These are phyloP conservation scores for Rosalia funebris DNA, from an alignment of 2,888 invertebrate genomes.

Conservation along the genomic window DNA sequence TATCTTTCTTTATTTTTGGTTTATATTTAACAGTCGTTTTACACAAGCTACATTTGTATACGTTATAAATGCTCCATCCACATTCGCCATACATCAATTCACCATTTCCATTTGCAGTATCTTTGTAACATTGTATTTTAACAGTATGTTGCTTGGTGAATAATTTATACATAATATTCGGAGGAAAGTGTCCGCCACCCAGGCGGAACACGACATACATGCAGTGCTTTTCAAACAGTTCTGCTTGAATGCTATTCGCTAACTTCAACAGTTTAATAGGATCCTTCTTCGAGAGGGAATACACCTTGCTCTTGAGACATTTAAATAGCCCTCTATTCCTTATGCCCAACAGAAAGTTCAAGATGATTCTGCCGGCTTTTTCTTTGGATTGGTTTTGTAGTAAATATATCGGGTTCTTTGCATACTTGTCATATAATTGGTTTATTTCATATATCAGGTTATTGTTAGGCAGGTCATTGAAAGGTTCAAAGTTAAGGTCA, in stretches of 20 bases:
- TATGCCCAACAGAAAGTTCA: slow-evolving; percentile 36
- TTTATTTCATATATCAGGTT: slow-evolving; percentile 32
- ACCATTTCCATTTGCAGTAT: neutral
- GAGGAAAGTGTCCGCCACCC: slow-evolving; percentile 51
- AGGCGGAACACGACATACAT: slow-evolving; percentile 48
- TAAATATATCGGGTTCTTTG: slow-evolving; percentile 5
- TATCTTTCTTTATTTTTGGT: slow-evolving; percentile 24
- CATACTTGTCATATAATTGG: slow-evolving; percentile 30
- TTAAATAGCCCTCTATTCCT: slow-evolving; percentile 39
- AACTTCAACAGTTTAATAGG: slow-evolving; percentile 41
- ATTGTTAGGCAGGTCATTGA: neutral
- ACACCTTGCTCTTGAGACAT: slow-evolving; percentile 34
- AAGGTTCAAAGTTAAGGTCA: slow-evolving; percentile 2
- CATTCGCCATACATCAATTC: slow-evolving; percentile 4
- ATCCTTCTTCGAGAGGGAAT: slow-evolving; percentile 35
- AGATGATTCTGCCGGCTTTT: slow-evolving; percentile 42
- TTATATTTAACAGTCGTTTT: slow-evolving; percentile 33
- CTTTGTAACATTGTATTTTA: neutral
- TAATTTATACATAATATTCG: slow-evolving; percentile 52
- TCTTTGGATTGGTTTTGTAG: neutral
- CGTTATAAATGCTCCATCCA: slow-evolving; percentile 33
- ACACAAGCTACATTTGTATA: slow-evolving; percentile 37
- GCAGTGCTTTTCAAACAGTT: slow-evolving; percentile 47
- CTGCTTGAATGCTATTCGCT: slow-evolving; percentile 35
- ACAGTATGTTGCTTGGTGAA: slow-evolving; percentile 31